Evolutionary conservation across 2,797 vertebrate genomes (phyloP).

Genomic region (Pterois miles): DNA sequence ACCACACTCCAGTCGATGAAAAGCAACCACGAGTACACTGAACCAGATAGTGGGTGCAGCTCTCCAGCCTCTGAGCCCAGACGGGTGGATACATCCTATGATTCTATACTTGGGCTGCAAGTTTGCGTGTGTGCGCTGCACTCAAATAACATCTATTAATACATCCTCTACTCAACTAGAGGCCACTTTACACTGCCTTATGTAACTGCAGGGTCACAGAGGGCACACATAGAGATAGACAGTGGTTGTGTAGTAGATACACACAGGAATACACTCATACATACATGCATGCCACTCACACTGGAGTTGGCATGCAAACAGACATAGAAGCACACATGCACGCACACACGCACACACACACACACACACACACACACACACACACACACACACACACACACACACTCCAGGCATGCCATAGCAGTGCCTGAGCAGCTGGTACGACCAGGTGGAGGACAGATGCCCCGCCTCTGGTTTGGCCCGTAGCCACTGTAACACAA

Average conservation of each 20-base stretch:
- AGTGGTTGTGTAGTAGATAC: constrained; percentile 8
- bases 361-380: constrained; percentile 11
- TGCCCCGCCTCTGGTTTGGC: constrained; percentile 69
- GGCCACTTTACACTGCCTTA: constrained; percentile 48
- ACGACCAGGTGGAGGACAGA: constrained; percentile 68
- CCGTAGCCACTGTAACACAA: constrained; percentile 63
- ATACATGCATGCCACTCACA: neutral
- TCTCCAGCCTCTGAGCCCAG: constrained; percentile 21
- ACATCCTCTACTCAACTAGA: constrained; percentile 29
- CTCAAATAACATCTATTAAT: constrained; percentile 68
- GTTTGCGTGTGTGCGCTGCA: constrained; percentile 24
- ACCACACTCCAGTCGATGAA: constrained; percentile 8
- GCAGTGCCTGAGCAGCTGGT: constrained; percentile 63
- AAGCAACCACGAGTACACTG: neutral
- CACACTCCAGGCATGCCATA: constrained; percentile 42
- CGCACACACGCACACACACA: no score
- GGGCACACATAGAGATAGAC: constrained; percentile 19
- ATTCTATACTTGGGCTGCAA: constrained; percentile 45
- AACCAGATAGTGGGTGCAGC: constrained; percentile 21
- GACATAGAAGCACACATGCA: neutral
- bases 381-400: constrained; percentile 3
- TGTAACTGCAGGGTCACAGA: constrained; percentile 50
- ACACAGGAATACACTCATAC: constrained; percentile 16
- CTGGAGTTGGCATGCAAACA: constrained; percentile 5
- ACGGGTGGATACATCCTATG: constrained; percentile 33